Conservation (phyloP, 2,888 invertebrate genomes). For the Polylopha cassiicola region DNA sequence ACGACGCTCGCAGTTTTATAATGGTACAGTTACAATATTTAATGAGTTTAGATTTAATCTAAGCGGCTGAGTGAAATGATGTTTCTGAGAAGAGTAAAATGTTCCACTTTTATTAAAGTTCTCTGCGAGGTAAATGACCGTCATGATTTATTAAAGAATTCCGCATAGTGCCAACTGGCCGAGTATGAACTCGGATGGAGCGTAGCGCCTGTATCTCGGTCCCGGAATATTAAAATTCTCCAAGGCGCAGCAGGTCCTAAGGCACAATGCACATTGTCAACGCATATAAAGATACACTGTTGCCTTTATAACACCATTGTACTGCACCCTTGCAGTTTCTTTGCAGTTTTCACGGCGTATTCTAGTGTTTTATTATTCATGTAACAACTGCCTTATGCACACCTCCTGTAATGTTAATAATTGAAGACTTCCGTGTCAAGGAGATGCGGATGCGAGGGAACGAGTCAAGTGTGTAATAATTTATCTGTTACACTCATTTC, state of each 20-base stretch:
- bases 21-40: too few species aligned
- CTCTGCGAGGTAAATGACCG: slow-evolving; percentile 39
- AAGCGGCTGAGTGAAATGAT: neutral
- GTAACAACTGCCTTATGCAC: slow-evolving; percentile 62
- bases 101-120: slow-evolving; percentile 17
- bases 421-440: slow-evolving; percentile 62
- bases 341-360: slow-evolving; percentile 64
- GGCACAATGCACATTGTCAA: slow-evolving; percentile 72
- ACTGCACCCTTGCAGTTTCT: slow-evolving; percentile 62
- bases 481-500: slow-evolving; percentile 35
- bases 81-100: slow-evolving; percentile 2
- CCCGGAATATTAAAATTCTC: slow-evolving; percentile 44
- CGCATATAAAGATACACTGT: slow-evolving; percentile 70
- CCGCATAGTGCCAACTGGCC: slow-evolving; percentile 46
- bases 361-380: slow-evolving; percentile 71
- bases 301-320: slow-evolving; percentile 71
- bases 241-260: slow-evolving; percentile 34
- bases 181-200: slow-evolving; percentile 43
- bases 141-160: slow-evolving; percentile 50
- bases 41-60: neutral
- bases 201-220: slow-evolving; percentile 33
- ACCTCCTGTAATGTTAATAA: slow-evolving; percentile 66
- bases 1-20: too few species aligned
- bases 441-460: slow-evolving; percentile 38
- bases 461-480: slow-evolving; percentile 34